Evolutionary conservation across 2,113 vertebrate species (phyloP).

Genomic region (Prietella phreatophila): DNA sequence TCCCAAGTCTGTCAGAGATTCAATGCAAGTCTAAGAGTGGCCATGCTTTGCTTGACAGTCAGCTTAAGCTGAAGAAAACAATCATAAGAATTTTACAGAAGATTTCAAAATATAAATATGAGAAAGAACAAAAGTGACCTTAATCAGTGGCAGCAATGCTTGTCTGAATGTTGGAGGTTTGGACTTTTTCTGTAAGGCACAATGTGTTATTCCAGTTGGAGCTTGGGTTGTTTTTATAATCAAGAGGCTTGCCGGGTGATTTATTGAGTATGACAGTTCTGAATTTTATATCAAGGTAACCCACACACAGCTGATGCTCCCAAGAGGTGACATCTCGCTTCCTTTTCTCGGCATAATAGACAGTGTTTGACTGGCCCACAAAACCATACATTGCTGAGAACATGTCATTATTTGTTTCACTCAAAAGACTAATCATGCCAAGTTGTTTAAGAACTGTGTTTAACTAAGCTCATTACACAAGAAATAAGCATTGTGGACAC

Average conservation of each 20-base stretch:
- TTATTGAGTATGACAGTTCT: constrained; percentile 42
- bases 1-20: constrained; percentile 26
- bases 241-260: constrained; percentile 26
- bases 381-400: constrained; percentile 22
- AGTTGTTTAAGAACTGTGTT: not conserved
- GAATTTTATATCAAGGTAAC: constrained; percentile 50
- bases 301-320: constrained; percentile 45
- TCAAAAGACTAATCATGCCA: constrained; percentile 8
- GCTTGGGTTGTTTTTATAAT: constrained; percentile 45
- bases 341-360: constrained; percentile 29
- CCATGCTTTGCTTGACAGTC: constrained; percentile 29
- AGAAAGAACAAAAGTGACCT: constrained; percentile 21
- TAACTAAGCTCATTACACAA: not conserved
- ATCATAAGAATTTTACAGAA: constrained; percentile 7
- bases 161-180: constrained; percentile 15
- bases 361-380: constrained; percentile 21
- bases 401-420: constrained; percentile 2
- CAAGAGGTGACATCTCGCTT: constrained; percentile 32
- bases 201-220: constrained; percentile 40
- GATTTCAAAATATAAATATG: constrained; percentile 15
- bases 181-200: constrained; percentile 18
- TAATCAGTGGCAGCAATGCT: constrained; percentile 30
- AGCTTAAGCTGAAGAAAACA: constrained; percentile 11
- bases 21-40: constrained; percentile 20
- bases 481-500: constrained; percentile 31